Evolutionary conservation across 2,113 vertebrate genomes (phyloP), one percentile per base, ranked within the genome.

Genomic region (Pycnonotus jocosus): DNA sequence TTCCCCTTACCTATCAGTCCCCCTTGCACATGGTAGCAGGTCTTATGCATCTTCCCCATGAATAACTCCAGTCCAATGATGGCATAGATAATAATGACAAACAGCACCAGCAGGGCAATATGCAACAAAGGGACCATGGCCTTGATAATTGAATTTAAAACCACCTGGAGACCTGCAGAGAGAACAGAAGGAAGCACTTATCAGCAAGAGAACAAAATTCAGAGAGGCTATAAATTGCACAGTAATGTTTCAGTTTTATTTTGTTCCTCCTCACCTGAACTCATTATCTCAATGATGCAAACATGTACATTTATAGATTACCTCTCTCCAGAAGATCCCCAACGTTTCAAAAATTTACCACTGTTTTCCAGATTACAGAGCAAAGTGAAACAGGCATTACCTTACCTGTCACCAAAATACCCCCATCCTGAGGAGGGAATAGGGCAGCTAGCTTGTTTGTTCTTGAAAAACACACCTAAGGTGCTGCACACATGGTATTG

Each of bases 31-130:
- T 97, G 94, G 96, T 98, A 97, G 96, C 99, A 99, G 74, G 99
- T 99, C 95, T 99, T 99, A 78, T 99, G 99, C 99, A 99, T 99
- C 98, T 99, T 99, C 71, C 99, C 99, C 99, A 99, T 99, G 98
- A 99, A 99, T 79, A 99, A 98, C 96, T 99, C 99, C 95, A 99
- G 98, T 92, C 99, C 99, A 22, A 99, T 99, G 97, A 99, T 99
- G 95, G 99, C 99, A 14, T 99, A 99, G 97, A 99, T 99, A 92
- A 99, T 99, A 97, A 99, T 99, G 97, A 99, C 99, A 56, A 99
- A 99, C 73, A 99, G 98, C 95, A 99, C 99, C 74, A 99, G 98
- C 96, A 99, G 98, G 90, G 99, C 99, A 45, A 99, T 99, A 38
- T 99, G 99, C 96, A 99, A 98, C 97, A 99, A 98, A 73, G 99